Evolutionary conservation across 2,888 invertebrate species (phyloP), one percentile per base, ranked within the genome.

Genomic region (Amiota communis): DNA sequence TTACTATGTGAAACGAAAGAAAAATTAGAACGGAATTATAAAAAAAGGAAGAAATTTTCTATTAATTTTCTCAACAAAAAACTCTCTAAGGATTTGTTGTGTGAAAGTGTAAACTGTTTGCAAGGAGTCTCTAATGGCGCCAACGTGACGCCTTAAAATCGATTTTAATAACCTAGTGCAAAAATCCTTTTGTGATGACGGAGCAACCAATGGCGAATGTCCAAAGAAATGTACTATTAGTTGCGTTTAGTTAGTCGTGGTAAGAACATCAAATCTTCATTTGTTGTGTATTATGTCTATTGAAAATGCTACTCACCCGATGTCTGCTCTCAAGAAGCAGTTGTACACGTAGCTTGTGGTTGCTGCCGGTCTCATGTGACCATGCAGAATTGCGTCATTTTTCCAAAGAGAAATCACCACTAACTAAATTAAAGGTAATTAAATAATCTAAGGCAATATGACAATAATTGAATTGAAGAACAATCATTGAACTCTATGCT

Each of bases 341-440:
- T 9, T 20, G 53, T n/a, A n/a, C n/a, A n/a, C n/a, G n/a, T 17
- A 15, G 15, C 8, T n/a, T 23, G 2, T 15, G 12, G 2, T 20
- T 68, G 12, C 23, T 51, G 67, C n/a, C 67, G 23, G 9, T 63
- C 2, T 11, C 36, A 11, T 69, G 56, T 61, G 4, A 13, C 20
- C 11, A 51, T 36, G 3, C 69, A 2, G 20, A 71, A 6, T 77
- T 68, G 67, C 71, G 74, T 1, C 77, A 77, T 49, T 74, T 74
- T 48, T 23, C 73, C 12, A 75, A 72, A 20, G 74, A 72, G 12
- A 76, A 77, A 72, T 56, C 75, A 2, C 13, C 78, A 56, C 70
- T 75, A 59, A 64, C 70, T 10, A 79, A 76, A 72, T 67, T 80
- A 12, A 75, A 80, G 80, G 80, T 80, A 80, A 78, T 49, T 47